phyloP scores from a whole-genome alignment of 2,113 vertebrate species.

The Bagarius yarrelli region DNA sequence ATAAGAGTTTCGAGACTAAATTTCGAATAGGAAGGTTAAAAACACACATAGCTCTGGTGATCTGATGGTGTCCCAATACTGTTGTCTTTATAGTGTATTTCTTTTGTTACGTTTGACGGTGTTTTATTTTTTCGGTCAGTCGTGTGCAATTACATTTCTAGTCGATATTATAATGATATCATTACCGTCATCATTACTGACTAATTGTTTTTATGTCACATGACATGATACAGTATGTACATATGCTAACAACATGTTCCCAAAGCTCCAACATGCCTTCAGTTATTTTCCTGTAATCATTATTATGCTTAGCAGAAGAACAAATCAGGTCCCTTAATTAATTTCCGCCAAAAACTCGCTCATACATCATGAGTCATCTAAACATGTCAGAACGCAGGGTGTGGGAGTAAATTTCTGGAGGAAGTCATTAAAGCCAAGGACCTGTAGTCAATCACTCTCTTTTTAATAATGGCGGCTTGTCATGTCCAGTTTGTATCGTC shows the following conservation, averaged over 20 bases:
- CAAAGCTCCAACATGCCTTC: neutral
- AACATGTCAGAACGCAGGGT: slow-evolving; percentile 23
- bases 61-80: too few relatives aligned
- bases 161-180: too few relatives aligned
- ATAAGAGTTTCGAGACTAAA: too few relatives aligned
- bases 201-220: too few relatives aligned
- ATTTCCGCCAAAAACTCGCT: neutral
- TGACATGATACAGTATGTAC: too few relatives aligned
- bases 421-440: neutral
- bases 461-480: slow-evolving; percentile 12
- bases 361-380: slow-evolving; percentile 16
- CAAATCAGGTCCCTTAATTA: slow-evolving; percentile 35
- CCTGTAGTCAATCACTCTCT: slow-evolving; percentile 10
- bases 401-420: slow-evolving; percentile 10
- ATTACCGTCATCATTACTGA: too few relatives aligned
- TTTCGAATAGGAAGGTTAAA: too few relatives aligned
- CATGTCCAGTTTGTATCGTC: neutral
- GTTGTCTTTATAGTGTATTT: neutral
- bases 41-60: too few relatives aligned
- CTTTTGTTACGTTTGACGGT: neutral
- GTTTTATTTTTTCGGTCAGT: neutral
- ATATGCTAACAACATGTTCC: neutral
- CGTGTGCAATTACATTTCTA: neutral
- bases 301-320: slow-evolving; percentile 31
- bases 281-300: slow-evolving; percentile 40